phyloP scores from a whole-genome alignment of 1,140 invertebrate genomes.

The Neodiprion virginianus region DNA sequence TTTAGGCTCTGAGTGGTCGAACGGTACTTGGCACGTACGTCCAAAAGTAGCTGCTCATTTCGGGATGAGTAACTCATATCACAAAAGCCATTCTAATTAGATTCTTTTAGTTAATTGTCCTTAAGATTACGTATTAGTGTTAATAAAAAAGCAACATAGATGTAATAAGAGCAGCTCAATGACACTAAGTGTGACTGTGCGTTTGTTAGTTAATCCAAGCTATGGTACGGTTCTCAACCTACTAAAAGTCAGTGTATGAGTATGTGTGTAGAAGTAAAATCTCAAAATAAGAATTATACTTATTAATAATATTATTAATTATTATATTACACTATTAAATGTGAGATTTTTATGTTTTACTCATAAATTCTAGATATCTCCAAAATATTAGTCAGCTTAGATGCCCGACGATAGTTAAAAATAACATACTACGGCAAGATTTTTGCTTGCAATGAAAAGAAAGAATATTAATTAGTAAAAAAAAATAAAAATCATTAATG shows the following conservation, averaged over 20 bases:
- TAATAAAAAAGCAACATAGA: constrained; percentile 33
- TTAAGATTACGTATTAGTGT: constrained; percentile 36
- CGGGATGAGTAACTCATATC: constrained; percentile 23
- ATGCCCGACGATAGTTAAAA: not conserved
- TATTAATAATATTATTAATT: constrained; percentile 21
- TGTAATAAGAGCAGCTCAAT: constrained; percentile 56
- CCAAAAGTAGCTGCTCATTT: constrained; percentile 14
- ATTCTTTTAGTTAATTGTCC: constrained; percentile 34
- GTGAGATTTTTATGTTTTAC: constrained; percentile 12
- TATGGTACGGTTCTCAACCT: constrained; percentile 40
- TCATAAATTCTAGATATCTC: constrained; percentile 2
- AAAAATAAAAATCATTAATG: not conserved
- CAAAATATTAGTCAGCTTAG: not conserved
- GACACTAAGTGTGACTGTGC: constrained; percentile 50
- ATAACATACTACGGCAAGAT: not conserved
- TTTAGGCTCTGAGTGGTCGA: not conserved
- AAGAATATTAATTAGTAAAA: not conserved
- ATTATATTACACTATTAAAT: not conserved
- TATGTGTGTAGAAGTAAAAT: constrained; percentile 46
- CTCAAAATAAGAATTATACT: constrained; percentile 38
- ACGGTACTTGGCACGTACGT: not conserved
- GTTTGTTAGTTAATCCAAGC: constrained; percentile 39
- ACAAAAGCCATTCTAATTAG: constrained; percentile 37
- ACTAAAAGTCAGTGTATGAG: constrained; percentile 36
- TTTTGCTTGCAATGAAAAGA: not conserved